These are phyloP conservation scores for Lateolabrax maculatus DNA, from an alignment of 2,797 vertebrate genomes.

Conservation along the genomic window DNA sequence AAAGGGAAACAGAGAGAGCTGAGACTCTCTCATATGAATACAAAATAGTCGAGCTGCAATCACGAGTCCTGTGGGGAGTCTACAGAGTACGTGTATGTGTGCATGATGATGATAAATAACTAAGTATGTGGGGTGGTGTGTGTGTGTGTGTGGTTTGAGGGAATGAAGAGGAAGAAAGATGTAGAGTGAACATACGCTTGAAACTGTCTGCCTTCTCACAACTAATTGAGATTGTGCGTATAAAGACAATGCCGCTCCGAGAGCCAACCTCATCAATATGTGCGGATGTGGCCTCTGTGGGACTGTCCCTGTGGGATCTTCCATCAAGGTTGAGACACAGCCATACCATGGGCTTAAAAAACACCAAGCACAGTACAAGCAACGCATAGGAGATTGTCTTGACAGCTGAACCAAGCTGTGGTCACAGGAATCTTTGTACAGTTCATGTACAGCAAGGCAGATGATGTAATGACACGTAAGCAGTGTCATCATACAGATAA, in stretches of 20 bases:
- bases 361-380: neutral
- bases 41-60: conserved; percentile 74
- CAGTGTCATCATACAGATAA: conserved; percentile 32
- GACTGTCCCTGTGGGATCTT: conserved; percentile 55
- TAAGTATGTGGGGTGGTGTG: conserved; percentile 39
- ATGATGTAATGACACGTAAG: conserved; percentile 64
- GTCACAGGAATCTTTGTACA: conserved; percentile 21
- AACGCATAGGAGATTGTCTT: neutral
- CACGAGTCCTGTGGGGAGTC: conserved; percentile 70
- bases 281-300: conserved; percentile 45
- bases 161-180: conserved; percentile 21
- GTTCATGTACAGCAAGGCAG: conserved; percentile 9
- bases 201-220: conserved; percentile 25
- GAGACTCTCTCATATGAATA: conserved; percentile 67
- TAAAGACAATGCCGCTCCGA: conserved; percentile 40
- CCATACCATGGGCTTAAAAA: conserved; percentile 28
- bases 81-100: conserved; percentile 59
- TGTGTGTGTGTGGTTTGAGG: conserved; percentile 22
- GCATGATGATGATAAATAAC: conserved; percentile 71
- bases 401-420: conserved; percentile 19
- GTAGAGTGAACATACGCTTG: conserved; percentile 15
- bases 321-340: conserved; percentile 46
- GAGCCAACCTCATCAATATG: conserved; percentile 38
- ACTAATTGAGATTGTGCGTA: conserved; percentile 49
- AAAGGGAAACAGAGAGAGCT: conserved; percentile 57